Percentiles rank a stretch among this genome's conserved stretches.
Evolutionary conservation across 1,140 invertebrate genomes (phyloP).

Genomic region (Pemphigus obesinymphae): DNA sequence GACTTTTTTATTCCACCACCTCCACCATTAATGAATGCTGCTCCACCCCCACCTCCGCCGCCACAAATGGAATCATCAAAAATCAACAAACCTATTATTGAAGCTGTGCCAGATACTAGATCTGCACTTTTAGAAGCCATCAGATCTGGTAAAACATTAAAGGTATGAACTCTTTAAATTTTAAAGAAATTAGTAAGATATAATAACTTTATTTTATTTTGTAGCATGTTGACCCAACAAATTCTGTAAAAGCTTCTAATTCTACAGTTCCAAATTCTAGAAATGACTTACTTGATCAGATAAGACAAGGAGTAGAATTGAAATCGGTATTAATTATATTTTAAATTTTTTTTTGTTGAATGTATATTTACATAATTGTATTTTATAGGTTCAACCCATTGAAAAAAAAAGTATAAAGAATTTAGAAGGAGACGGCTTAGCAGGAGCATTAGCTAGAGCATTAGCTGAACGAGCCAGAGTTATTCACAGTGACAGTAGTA

Average conservation of each 20-base stretch:
- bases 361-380: background rate
- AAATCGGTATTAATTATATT: conserved; percentile 57
- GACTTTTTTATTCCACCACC: conserved; percentile 51
- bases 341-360: background rate
- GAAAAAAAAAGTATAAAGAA: conserved; percentile 3
- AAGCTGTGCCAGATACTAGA: conserved; percentile 54
- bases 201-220: background rate
- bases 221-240: conserved; percentile 42
- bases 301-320: conserved; percentile 70
- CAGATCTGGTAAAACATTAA: conserved; percentile 61
- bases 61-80: conserved; percentile 44
- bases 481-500: conserved; percentile 62
- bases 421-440: conserved; percentile 59
- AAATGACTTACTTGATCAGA: conserved; percentile 71
- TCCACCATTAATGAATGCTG: conserved; percentile 52
- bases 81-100: conserved; percentile 46
- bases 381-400: conserved; percentile 45
- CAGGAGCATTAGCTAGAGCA: conserved; percentile 71
- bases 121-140: conserved; percentile 75
- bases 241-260: background rate
- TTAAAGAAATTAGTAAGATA: background rate
- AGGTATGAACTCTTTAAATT: conserved; percentile 52
- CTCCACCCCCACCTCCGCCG: conserved; percentile 53
- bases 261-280: conserved; percentile 53
- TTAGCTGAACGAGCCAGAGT: conserved; percentile 66